phyloP scores from a whole-genome alignment of 1,140 invertebrate species.

The Drosophila asahinai region DNA sequence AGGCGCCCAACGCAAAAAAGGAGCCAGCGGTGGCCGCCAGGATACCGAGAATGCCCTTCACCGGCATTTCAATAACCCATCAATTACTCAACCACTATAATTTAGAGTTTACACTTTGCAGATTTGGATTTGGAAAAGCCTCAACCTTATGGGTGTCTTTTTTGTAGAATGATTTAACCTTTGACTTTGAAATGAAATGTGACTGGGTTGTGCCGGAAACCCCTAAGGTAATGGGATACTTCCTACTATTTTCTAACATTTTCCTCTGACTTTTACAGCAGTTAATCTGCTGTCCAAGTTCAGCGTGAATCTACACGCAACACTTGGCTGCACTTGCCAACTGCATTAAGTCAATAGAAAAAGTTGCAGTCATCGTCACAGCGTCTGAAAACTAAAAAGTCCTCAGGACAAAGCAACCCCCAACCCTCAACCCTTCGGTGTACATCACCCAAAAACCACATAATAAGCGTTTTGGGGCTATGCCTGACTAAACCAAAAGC shows the following conservation, averaged over 20 bases:
- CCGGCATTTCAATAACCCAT: conserved; percentile 39
- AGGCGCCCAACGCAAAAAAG: conserved; percentile 71
- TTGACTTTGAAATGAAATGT: conserved; percentile 11
- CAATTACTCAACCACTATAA: not conserved
- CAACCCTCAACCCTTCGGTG: not conserved
- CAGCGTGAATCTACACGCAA: conserved; percentile 52
- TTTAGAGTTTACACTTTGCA: conserved; percentile 3
- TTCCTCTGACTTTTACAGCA: conserved; percentile 1
- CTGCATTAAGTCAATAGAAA: conserved; percentile 78
- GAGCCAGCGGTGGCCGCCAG: conserved; percentile 64
- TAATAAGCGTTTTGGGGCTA: conserved; percentile 62
- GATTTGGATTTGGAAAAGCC: not conserved
- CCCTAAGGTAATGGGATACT: not conserved
- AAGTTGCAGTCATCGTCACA: conserved; percentile 67
- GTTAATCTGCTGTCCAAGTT: conserved; percentile 42
- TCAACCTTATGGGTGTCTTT: not conserved
- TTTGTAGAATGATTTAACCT: not conserved
- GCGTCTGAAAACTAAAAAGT: conserved; percentile 42
- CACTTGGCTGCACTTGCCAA: conserved; percentile 71
- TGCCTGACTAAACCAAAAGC: conserved; percentile 72
- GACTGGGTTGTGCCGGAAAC: conserved; percentile 9
- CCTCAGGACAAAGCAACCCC: conserved; percentile 26
- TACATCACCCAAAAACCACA: conserved; percentile 2
- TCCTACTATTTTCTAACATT: not conserved
- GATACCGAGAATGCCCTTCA: conserved; percentile 47